Evolutionary conservation across 35 echinoderm and acorn worm species (phyloP).

Genomic region (Patiria miniata): DNA sequence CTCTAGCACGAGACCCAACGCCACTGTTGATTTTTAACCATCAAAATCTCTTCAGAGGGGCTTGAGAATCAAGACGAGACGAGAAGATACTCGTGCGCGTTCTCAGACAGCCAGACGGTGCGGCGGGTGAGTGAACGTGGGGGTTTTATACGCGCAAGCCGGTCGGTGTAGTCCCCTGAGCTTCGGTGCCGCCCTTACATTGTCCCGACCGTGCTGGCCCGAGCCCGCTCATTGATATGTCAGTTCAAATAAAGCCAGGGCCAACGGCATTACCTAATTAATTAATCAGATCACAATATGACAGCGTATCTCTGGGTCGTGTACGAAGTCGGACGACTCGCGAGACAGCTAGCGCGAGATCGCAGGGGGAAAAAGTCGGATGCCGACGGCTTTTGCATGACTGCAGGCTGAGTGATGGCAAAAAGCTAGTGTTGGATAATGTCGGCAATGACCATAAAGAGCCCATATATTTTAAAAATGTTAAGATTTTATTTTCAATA

Average conservation of each 20-base stretch:
- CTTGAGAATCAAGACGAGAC: neutral
- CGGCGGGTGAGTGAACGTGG: too few relatives aligned
- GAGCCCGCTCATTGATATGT: constrained; percentile 30
- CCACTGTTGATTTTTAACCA: neutral
- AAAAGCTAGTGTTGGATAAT: too few relatives aligned
- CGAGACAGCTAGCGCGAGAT: neutral
- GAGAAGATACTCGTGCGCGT: too few relatives aligned
- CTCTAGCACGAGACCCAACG: neutral
- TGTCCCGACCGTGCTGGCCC: constrained; percentile 5
- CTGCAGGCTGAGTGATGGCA: neutral
- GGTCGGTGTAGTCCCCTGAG: constrained; percentile 18
- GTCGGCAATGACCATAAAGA: too few relatives aligned
- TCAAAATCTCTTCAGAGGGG: constrained; percentile 10
- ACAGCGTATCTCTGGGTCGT: constrained; percentile 8
- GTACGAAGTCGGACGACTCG: neutral
- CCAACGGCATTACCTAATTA: constrained; percentile 49
- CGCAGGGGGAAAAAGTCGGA: neutral
- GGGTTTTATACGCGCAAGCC: neutral
- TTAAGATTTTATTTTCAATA: too few relatives aligned
- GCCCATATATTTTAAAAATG: too few relatives aligned
- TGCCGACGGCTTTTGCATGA: neutral
- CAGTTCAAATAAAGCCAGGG: constrained; percentile 40
- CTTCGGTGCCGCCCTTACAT: neutral
- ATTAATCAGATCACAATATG: constrained; percentile 51
- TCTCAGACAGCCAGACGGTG: too few relatives aligned